Evolutionary conservation across 2,113 vertebrate genomes (phyloP).

Genomic region (Anarhynchus alexandrinus): DNA sequence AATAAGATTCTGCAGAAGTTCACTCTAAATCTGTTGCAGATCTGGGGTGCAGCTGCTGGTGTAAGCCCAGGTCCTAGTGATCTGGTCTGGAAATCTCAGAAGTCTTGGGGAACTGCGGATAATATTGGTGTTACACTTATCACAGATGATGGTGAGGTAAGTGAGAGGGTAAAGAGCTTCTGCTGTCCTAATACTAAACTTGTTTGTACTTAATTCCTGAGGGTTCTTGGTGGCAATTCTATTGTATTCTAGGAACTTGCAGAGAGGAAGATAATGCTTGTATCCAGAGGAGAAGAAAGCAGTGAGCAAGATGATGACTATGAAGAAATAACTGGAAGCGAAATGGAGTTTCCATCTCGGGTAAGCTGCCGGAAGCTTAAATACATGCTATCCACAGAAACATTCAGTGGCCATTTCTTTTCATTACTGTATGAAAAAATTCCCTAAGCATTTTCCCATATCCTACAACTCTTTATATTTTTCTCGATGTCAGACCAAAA

Average conservation of each 20-base stretch:
- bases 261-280: conserved; percentile 67
- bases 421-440: not conserved
- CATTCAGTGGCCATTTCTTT: not conserved
- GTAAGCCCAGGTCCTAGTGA: conserved; percentile 68
- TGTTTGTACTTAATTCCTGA: not conserved
- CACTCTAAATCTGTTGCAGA: conserved; percentile 59
- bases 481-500: conserved; percentile 75
- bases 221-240: not conserved
- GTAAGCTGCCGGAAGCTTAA: conserved; percentile 52
- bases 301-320: conserved; percentile 70
- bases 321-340: conserved; percentile 65
- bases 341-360: conserved; percentile 66
- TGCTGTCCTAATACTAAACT: not conserved
- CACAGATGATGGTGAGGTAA: conserved; percentile 74
- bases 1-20: not conserved
- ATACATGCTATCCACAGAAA: not conserved
- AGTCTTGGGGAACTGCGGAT: conserved; percentile 72
- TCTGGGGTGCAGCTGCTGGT: conserved; percentile 80
- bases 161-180: not conserved
- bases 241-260: conserved; percentile 73
- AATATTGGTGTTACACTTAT: conserved; percentile 74
- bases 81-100: conserved; percentile 77
- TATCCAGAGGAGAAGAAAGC: conserved; percentile 40
- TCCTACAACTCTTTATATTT: conserved; percentile 19
- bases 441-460: not conserved